phyloP scores from a whole-genome alignment of 2,113 vertebrate species.

The Bubo bubo region DNA sequence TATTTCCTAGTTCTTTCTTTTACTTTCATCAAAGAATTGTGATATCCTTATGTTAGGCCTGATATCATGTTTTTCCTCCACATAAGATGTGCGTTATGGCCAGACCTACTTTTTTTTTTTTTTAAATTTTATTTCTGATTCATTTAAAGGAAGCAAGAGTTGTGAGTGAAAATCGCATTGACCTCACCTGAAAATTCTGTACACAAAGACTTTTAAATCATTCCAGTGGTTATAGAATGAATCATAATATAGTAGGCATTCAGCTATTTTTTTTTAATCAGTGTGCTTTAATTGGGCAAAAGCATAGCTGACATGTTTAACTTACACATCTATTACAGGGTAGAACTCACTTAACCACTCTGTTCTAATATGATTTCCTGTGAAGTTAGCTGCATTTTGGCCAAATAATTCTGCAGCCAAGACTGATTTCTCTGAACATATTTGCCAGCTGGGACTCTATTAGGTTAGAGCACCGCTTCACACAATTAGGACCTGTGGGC shows the following conservation, averaged over 20 bases:
- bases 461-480: background rate
- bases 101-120: background rate
- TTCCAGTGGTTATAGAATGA: background rate
- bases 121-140: background rate
- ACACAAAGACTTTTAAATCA: background rate
- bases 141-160: background rate
- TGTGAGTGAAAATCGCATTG: background rate
- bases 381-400: background rate
- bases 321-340: background rate
- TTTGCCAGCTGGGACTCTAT: constrained; percentile 22
- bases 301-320: background rate
- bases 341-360: background rate
- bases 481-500: background rate
- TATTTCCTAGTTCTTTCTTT: background rate
- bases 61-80: background rate
- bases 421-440: background rate
- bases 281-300: constrained; percentile 16
- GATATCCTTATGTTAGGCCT: background rate
- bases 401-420: constrained; percentile 1
- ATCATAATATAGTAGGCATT: background rate
- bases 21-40: background rate
- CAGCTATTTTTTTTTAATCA: background rate
- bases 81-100: background rate
- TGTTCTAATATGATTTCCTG: background rate
- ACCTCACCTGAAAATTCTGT: background rate